A percentile compares a stretch with the other conserved stretches of the same genome.
Evolutionary conservation across 1,140 invertebrate species (phyloP).

Genomic region (Heterodera carotae): DNA sequence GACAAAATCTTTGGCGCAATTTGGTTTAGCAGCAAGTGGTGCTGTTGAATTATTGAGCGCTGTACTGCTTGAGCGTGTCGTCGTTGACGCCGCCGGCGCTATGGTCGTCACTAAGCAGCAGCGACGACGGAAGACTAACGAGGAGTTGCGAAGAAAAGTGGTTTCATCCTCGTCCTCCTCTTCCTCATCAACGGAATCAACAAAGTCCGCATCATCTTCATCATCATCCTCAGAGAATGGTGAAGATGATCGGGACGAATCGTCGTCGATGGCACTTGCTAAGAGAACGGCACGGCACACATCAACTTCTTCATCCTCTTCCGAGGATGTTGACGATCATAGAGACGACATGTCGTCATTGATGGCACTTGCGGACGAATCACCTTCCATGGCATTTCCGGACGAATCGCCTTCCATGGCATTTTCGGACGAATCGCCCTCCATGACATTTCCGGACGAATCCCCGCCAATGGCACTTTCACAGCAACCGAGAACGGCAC

Average conservation of each 20-base stretch:
- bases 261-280: too few species aligned
- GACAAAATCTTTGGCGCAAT: background rate
- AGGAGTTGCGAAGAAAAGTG: background rate
- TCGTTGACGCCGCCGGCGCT: too few species aligned
- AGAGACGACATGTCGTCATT: too few species aligned
- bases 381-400: too few species aligned
- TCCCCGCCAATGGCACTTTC: too few species aligned
- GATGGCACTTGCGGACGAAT: too few species aligned
- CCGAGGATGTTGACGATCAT: too few species aligned
- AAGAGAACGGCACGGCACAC: background rate
- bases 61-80: background rate
- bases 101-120: background rate
- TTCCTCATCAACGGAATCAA: background rate
- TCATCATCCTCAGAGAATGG: background rate
- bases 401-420: too few species aligned
- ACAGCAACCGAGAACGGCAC: background rate
- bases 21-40: background rate
- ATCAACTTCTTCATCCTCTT: too few species aligned
- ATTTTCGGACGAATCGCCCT: too few species aligned
- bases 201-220: background rate
- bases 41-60: background rate
- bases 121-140: background rate
- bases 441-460: too few species aligned
- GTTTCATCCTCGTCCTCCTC: background rate
- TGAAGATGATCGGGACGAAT: background rate